Evolutionary conservation across 2,888 invertebrate species (phyloP).

Genomic region (Sarcophaga rosellei): DNA sequence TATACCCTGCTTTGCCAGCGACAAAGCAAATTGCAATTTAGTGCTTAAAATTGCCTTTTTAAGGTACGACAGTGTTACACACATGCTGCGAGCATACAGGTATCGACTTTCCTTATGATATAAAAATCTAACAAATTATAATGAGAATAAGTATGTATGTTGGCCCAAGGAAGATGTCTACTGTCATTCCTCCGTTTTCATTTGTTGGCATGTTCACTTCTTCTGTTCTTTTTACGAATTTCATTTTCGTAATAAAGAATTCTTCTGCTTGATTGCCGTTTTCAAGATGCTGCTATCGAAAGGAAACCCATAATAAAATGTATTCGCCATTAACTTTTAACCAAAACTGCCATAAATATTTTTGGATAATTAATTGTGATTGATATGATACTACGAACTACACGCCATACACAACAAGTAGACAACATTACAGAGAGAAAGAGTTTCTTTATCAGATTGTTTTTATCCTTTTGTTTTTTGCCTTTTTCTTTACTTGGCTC

Average conservation of each 20-base stretch:
- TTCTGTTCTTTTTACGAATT: background rate
- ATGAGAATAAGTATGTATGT: no score
- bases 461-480: background rate
- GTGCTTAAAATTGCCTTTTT: conserved; percentile 22
- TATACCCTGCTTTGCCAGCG: background rate
- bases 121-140: background rate
- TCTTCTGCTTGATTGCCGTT: conserved; percentile 22
- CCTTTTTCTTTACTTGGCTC: background rate
- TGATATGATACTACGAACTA: conserved; percentile 71
- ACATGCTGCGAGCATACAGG: background rate
- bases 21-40: conserved; percentile 27
- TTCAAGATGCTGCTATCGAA: conserved; percentile 19
- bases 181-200: no score
- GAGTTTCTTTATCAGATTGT: background rate
- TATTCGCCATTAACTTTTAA: conserved; percentile 29
- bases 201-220: background rate
- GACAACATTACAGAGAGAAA: background rate
- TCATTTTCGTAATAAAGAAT: background rate
- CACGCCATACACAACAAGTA: conserved; percentile 2
- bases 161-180: no score
- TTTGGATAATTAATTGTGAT: conserved; percentile 76
- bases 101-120: background rate
- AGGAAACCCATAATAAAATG: background rate
- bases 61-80: background rate
- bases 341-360: conserved; percentile 50